These are phyloP conservation scores for Hermatobates lingyangjiaoensis DNA, from an alignment of 1,140 invertebrate species.

Conservation along the genomic window DNA sequence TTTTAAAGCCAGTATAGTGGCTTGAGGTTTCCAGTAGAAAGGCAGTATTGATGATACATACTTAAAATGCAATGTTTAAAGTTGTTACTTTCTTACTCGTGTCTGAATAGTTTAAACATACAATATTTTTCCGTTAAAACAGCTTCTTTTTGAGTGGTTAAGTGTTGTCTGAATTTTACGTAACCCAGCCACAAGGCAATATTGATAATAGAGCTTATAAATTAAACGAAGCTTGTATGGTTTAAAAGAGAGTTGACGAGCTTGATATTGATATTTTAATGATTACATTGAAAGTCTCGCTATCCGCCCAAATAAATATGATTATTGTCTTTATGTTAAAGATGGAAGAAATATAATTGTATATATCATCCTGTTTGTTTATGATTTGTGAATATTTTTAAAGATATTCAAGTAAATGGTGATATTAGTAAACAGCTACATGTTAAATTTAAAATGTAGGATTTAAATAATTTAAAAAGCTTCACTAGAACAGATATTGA, in stretches of 20 bases:
- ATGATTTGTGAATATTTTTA: neutral
- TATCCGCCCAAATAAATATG: neutral
- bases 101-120: too few relatives aligned
- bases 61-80: too few relatives aligned
- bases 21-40: too few relatives aligned
- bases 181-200: neutral
- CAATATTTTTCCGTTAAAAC: neutral
- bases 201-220: neutral
- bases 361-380: neutral
- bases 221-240: neutral
- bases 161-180: neutral
- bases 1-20: too few relatives aligned
- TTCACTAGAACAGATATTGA: neutral
- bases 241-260: neutral
- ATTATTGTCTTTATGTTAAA: neutral
- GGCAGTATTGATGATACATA: too few relatives aligned
- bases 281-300: neutral
- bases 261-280: neutral
- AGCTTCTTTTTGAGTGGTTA: neutral
- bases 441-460: too few relatives aligned
- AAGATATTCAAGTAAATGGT: neutral
- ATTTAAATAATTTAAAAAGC: neutral
- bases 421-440: neutral
- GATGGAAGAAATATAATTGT: too few relatives aligned
- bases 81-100: too few relatives aligned